A percentile compares a stretch with the other conserved stretches of the same genome.
phyloP scores from a whole-genome alignment of 1,140 invertebrate species.

The Parapsyche elsis region DNA sequence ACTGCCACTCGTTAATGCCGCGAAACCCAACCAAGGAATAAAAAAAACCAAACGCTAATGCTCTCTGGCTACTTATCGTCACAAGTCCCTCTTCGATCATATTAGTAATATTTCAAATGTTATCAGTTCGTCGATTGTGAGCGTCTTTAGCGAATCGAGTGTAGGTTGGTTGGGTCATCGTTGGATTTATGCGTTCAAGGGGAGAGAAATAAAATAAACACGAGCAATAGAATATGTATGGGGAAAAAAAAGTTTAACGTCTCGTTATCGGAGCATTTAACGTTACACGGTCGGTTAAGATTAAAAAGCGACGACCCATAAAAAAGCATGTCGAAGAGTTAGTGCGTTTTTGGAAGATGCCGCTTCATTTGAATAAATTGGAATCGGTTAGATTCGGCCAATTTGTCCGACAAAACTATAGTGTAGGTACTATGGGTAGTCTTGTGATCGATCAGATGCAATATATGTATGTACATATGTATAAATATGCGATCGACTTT shows the following conservation, averaged over 20 bases:
- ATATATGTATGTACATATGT: too few species aligned
- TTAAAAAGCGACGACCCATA: conserved; percentile 12
- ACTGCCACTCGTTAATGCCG: background rate
- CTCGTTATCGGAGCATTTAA: conserved; percentile 18
- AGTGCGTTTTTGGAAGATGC: conserved; percentile 3
- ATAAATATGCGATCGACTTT: too few species aligned
- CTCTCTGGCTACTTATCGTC: background rate
- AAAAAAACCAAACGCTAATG: conserved; percentile 1
- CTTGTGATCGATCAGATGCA: background rate
- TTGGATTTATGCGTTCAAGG: background rate
- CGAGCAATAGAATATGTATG: background rate
- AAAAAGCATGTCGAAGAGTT: conserved; percentile 10
- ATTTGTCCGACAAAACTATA: conserved; percentile 1
- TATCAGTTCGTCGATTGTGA: too few species aligned
- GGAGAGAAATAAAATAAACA: conserved; percentile 6
- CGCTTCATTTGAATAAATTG: conserved; percentile 26
- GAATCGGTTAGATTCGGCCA: background rate
- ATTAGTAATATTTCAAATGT: background rate
- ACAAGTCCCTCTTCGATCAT: background rate
- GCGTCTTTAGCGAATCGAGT: background rate
- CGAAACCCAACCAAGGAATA: background rate
- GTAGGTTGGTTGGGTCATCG: background rate
- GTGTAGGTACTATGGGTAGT: background rate
- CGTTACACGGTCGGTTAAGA: conserved; percentile 29
- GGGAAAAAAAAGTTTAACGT: background rate